Evolutionary conservation across 92 coral and sea anemone genomes (phyloP), one percentile per base, ranked within the genome.

Genomic region (Nematostella vectensis): DNA sequence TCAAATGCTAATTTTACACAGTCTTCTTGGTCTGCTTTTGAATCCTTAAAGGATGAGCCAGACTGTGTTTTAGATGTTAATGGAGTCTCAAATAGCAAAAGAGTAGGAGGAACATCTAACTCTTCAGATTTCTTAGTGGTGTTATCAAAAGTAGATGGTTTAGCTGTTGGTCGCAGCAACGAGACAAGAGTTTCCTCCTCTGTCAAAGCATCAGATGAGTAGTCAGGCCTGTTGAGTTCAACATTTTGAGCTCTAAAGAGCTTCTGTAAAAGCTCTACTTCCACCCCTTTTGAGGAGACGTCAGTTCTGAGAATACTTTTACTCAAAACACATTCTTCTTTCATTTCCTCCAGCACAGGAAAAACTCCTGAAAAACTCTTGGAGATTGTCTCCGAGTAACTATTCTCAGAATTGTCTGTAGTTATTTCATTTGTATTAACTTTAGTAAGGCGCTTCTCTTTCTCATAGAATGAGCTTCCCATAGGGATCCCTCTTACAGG

Each of bases 391-490:
- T 31, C 70, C 4, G 67, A 52, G 22, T 29, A 48, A 2, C 61
- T 62, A 50, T 40, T 67, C 37, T 63, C 79, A 10, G 61, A 56
- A 24, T 31, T 45, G 18, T 27, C 42, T 16, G 57, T 10, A 4
- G 11, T 47, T 25, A 39, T 57, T 45, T 26, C 59, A 31, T 65
- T 29, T 9, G 67, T 58, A 23, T 62, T 62, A 3, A 58, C 62
- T 52, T 48, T 45, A 45, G 45, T 67, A n/a, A 55, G 31, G 33
- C 57, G 44, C 10, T 47, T 25, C 43, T 59, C 57, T 54, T 66
- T 64, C 36, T 85, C 69, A 55, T 72, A 69, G 38, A 91, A 91
- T 2, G 98, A 91, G 31, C 50, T 83, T 11, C 95, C 98, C 9
- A 81, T 74, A 22, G 87, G 93, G 33, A 91, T 78, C 50, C 25